phyloP scores from a whole-genome alignment of 2,113 vertebrate species.

The Microtus oregoni region DNA sequence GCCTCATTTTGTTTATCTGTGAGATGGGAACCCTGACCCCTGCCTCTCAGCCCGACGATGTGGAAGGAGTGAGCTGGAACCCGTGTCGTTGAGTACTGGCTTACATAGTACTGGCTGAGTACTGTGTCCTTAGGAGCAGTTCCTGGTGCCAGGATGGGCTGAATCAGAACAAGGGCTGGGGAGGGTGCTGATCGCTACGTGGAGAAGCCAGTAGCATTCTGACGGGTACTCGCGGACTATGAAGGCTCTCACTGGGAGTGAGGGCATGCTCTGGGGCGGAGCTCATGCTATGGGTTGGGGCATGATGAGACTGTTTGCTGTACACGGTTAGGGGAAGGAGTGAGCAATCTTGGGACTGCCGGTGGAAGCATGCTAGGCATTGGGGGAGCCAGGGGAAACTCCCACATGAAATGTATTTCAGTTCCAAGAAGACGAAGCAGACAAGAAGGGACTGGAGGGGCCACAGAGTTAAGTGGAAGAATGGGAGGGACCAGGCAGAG shows the following conservation, averaged over 20 bases:
- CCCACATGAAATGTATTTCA: fast-evolving
- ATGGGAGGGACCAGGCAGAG: background rate
- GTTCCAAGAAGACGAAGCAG: background rate
- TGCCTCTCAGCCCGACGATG: background rate
- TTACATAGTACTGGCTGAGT: no score
- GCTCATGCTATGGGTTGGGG: background rate
- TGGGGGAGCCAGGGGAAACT: background rate
- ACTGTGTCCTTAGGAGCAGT: background rate
- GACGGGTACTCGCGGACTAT: fast-evolving
- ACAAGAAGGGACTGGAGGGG: background rate
- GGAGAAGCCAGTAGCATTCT: background rate
- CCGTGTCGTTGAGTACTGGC: fast-evolving
- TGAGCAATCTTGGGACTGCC: fast-evolving
- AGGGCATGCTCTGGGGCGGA: background rate
- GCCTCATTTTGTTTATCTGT: background rate
- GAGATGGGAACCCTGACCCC: background rate
- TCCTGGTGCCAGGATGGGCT: background rate
- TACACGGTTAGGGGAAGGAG: background rate
- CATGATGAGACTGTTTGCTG: no score
- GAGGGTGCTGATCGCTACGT: fast-evolving
- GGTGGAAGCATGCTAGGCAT: no score
- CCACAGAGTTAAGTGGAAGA: background rate
- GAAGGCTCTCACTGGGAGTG: background rate
- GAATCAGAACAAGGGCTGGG: background rate
- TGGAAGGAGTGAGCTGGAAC: background rate